Conservation (phyloP, 1,140 invertebrate species). For the Zaprionus lachaisei region DNA sequence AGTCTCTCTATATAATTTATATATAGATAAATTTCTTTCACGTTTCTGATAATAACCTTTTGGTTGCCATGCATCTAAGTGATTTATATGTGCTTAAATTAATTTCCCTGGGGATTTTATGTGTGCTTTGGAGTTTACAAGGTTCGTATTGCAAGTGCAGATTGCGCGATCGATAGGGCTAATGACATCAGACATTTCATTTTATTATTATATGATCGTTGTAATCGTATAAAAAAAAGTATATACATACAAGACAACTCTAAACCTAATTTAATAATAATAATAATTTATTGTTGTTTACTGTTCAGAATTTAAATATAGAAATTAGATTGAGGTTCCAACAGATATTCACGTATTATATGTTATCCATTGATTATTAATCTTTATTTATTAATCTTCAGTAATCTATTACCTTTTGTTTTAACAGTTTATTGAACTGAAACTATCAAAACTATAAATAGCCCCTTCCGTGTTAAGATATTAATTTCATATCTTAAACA, state of each 20-base stretch:
- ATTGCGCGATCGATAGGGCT: slow-evolving; percentile 13
- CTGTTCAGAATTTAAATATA: neutral
- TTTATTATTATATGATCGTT: no score
- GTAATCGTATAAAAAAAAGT: no score
- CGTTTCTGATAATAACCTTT: slow-evolving; percentile 9
- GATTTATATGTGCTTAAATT: slow-evolving; percentile 35
- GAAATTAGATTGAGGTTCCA: neutral
- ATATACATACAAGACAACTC: no score
- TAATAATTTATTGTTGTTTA: no score
- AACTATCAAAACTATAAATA: neutral
- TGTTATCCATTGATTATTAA: neutral
- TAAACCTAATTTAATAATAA: no score
- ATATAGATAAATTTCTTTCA: slow-evolving; percentile 15
- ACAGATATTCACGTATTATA: neutral
- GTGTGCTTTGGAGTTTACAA: slow-evolving; percentile 36
- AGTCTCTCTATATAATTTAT: neutral
- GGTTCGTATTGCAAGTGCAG: slow-evolving; percentile 54
- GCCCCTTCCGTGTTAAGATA: neutral
- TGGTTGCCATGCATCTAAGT: slow-evolving; percentile 46
- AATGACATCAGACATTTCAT: slow-evolving; percentile 22
- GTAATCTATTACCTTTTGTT: neutral
- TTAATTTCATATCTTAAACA: neutral
- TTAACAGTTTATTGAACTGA: neutral
- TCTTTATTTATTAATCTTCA: neutral
- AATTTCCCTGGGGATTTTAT: slow-evolving; percentile 32